phyloP scores from a whole-genome alignment of 2,797 vertebrate genomes.

The Ateles fusciceps region DNA sequence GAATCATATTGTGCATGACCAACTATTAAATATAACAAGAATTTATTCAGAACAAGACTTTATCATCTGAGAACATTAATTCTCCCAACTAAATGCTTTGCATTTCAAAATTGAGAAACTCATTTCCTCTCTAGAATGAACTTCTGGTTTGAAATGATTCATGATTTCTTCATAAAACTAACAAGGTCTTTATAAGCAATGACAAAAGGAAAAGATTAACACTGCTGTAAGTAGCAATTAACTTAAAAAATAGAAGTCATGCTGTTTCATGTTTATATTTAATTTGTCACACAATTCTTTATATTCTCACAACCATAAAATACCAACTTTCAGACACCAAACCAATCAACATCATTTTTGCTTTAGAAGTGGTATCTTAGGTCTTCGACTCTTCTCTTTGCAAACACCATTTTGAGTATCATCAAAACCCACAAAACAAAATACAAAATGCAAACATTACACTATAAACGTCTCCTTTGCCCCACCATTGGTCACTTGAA shows the following conservation, averaged over 20 bases:
- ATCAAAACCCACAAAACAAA: constrained; percentile 8
- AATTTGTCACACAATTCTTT: constrained; percentile 60
- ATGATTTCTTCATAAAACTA: constrained; percentile 60
- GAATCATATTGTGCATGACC: neutral
- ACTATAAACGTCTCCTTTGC: neutral
- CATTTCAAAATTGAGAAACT: constrained; percentile 45
- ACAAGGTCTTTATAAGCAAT: constrained; percentile 50
- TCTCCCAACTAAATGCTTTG: constrained; percentile 42
- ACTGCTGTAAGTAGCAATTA: constrained; percentile 55
- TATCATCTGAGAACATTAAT: constrained; percentile 58
- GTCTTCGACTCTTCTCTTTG: neutral
- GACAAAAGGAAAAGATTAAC: constrained; percentile 69
- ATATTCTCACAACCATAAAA: constrained; percentile 24
- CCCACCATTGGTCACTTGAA: neutral
- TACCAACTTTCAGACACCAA: neutral
- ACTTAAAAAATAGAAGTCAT: constrained; percentile 59
- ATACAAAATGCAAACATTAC: neutral
- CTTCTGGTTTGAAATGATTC: constrained; percentile 57
- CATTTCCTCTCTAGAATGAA: constrained; percentile 12
- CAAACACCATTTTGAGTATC: neutral
- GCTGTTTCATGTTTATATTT: constrained; percentile 43
- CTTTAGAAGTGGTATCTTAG: neutral
- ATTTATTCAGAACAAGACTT: constrained; percentile 53
- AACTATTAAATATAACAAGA: constrained; percentile 59
- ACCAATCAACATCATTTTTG: neutral